A percentile compares a stretch with the other conserved stretches of the same genome.
Evolutionary conservation across 2,113 vertebrate species (phyloP).

Genomic region (Canis aureus): DNA sequence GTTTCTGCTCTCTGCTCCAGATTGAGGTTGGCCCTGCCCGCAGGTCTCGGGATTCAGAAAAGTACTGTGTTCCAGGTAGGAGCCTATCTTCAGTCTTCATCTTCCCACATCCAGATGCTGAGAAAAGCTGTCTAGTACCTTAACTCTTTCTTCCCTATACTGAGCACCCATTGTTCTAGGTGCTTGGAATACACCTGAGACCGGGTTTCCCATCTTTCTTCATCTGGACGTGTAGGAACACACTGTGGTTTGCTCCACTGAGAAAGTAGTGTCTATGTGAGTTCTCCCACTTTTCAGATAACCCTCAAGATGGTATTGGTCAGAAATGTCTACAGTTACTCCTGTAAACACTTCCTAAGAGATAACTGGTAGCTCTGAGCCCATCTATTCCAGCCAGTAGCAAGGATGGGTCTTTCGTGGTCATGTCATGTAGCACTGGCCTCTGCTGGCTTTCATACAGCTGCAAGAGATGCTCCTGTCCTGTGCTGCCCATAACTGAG

Average conservation of each 20-base stretch:
- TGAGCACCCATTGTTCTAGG: neutral
- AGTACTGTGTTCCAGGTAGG: neutral
- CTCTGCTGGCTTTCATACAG: neutral
- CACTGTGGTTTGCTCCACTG: neutral
- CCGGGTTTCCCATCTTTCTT: neutral
- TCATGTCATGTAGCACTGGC: rapidly evolving
- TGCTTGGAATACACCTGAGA: neutral
- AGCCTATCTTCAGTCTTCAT: neutral
- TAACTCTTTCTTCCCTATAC: neutral
- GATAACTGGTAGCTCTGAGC: neutral
- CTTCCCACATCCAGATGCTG: neutral
- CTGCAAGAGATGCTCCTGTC: neutral
- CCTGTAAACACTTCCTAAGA: neutral
- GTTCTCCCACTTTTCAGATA: neutral
- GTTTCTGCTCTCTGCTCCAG: neutral
- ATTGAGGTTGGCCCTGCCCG: neutral
- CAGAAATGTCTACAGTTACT: neutral
- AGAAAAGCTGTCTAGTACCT: neutral
- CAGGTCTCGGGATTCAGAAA: neutral
- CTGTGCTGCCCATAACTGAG: rapidly evolving
- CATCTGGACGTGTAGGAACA: too few relatives aligned
- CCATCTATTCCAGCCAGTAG: neutral
- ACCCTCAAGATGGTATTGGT: neutral
- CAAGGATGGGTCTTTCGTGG: neutral
- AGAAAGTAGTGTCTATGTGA: neutral